Base-by-base conservation (phyloP, 2,113 vertebrate genomes). In the Shinisaurus crocodilurus region DNA sequence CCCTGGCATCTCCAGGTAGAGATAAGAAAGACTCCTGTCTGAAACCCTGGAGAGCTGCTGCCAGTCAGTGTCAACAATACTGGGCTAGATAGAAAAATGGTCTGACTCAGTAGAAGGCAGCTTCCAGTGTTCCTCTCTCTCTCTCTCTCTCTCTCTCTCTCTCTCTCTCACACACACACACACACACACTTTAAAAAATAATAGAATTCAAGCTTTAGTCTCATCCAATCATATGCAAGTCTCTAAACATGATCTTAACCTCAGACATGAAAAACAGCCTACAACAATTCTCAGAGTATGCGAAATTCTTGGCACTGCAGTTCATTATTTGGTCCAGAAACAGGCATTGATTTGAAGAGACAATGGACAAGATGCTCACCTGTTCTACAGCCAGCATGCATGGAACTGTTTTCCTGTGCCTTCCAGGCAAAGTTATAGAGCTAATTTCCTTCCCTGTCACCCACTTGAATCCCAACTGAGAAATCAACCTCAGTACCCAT, bases 181-280 rank as follows among this genome's bases (percentile, higher is more conserved):
- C 1, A 0, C 12, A 50, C 18, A 7, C 37, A 2, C 7, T n/a
- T 20, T 74, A 74, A 84, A 88, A 57, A 94, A 92, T 37, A 54
- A 10, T 2, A 77, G 20, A 69, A 34, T 43, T 70, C 16, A 92
- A 75, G 82, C 6, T 85, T 94, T 88, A 95, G 76, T 45, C n/a
- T 57, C 48, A 57, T 69, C 87, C 63, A 70, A 45, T 37, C 23
- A 90, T 82, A 80, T 20, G 6, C 69, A 69, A 93, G 87, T 37
- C 23, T 90, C 84, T 75, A 94, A 89, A 75, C 1, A 40, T 1
- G 63, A 34, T 82, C 63, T 90, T 89, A 87, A 88, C 60, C 80
- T 63, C 0, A 0, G 63, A 69, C 88, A 23, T 69, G 54, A 40
- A 86, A 76, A 81, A 67, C 10, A 65, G 32, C 40, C 15, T 54